Evolutionary conservation across 2,888 invertebrate genomes (phyloP), one percentile per base, ranked within the genome.

Genomic region (Pardosa pseudoannulata): DNA sequence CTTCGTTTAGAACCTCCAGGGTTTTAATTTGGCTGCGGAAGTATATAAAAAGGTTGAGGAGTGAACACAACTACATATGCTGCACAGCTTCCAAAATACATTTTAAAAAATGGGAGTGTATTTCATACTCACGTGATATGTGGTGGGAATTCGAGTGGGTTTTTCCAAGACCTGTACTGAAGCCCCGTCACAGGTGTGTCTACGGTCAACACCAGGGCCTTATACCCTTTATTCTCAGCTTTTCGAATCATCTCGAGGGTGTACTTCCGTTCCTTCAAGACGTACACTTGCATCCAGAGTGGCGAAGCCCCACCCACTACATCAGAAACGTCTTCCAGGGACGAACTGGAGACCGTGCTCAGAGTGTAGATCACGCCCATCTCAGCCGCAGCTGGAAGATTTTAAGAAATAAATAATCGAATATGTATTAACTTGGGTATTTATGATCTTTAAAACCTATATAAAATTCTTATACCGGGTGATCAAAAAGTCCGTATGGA

Each of bases 231-330:
- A 64, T 92, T 93, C 91, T 97, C 97, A 0, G 96, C 98, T 89
- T 96, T 93, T 62, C 92, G 91, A 0, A 98, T 94, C 88, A 98
- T 92, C 89, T 93, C 93, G 90, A 93, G 93, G 0, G 96, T 96
- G 0, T 96, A 92, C 41, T 94, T 92, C 88, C 95, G 72, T 91
- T 97, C 95, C 87, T 93, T 95, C 91, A 96, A 97, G 89, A 98
- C 95, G 91, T 98, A 98, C 0, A 98, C 93, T 92, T 98, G 97
- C 91, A 97, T 97, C 97, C 97, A 98, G 91, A 96, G 96, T 91
- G 96, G 96, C 23, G 94, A 92, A 0, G 94, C 94, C 16, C 94
- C 91, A 0, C 96, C 96, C 0, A 95, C 95, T 0, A 94, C 95
- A 80, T 93, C 91, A 0, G 96, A 95, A 0, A 98, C 94, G 91